A percentile compares a stretch with the other conserved stretches of the same genome.
These are phyloP conservation scores for Cosmia trapezina DNA, from an alignment of 2,888 invertebrate species.

Conservation along the genomic window DNA sequence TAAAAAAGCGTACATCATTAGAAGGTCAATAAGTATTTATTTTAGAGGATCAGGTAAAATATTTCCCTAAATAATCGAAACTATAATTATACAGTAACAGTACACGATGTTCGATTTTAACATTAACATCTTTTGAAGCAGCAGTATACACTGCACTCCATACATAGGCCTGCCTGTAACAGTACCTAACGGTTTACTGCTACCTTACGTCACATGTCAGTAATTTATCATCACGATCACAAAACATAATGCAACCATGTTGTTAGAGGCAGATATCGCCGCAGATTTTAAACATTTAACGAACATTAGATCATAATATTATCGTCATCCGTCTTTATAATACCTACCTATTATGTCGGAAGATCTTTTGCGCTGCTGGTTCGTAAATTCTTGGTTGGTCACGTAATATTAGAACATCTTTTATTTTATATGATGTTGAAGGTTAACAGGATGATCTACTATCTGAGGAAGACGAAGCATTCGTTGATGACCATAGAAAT, in stretches of 20 bases:
- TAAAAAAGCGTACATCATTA: no score
- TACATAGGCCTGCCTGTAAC: neutral
- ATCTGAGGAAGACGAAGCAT: neutral
- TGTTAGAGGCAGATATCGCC: constrained; percentile 29
- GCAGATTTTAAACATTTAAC: constrained; percentile 37
- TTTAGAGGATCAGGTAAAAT: no score
- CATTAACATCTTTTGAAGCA: constrained; percentile 18
- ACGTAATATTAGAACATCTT: constrained; percentile 59
- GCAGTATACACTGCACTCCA: constrained; percentile 16
- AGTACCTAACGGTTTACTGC: constrained; percentile 26
- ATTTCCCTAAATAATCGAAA: no score
- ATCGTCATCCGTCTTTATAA: constrained; percentile 7
- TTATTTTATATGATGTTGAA: constrained; percentile 50
- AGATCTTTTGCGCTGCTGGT: constrained; percentile 28
- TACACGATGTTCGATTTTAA: neutral
- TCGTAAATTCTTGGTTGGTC: constrained; percentile 55
- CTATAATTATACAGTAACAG: no score
- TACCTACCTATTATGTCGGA: constrained; percentile 32
- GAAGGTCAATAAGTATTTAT: no score
- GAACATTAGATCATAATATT: constrained; percentile 36
- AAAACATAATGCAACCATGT: constrained; percentile 46
- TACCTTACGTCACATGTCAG: constrained; percentile 42
- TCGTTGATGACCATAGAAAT: constrained; percentile 14
- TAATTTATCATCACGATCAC: constrained; percentile 47
- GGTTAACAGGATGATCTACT: constrained; percentile 32